phyloP scores from a whole-genome alignment of 2,113 vertebrate species.

The Perognathus longimembris region DNA sequence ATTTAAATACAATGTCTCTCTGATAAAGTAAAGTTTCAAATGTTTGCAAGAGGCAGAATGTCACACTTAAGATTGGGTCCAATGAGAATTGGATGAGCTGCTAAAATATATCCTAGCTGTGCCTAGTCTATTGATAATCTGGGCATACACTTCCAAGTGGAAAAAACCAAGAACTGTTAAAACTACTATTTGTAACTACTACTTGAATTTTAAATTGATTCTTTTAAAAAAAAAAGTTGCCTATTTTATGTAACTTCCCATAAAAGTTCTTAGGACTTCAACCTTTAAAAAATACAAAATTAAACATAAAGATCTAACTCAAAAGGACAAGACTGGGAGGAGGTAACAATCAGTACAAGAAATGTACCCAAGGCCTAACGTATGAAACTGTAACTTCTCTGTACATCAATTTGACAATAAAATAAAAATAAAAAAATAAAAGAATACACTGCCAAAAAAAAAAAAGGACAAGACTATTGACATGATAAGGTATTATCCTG shows the following conservation, averaged over 20 bases:
- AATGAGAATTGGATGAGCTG: neutral
- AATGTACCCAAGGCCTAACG: too few relatives aligned
- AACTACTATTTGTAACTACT: neutral
- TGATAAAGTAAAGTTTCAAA: conserved; percentile 28
- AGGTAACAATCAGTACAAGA: too few relatives aligned
- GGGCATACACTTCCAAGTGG: neutral
- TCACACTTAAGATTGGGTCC: conserved; percentile 2
- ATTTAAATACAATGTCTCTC: conserved; percentile 27
- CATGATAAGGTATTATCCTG: neutral
- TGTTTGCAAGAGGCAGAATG: neutral
- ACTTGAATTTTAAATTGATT: conserved; percentile 41
- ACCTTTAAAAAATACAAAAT: conserved; percentile 47
- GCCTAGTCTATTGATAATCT: neutral
- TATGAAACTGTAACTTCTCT: too few relatives aligned
- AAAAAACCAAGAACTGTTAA: neutral
- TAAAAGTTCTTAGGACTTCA: conserved; percentile 18
- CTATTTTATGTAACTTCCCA: conserved; percentile 36
- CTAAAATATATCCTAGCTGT: neutral
- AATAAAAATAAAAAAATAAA: too few relatives aligned
- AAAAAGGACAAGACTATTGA: neutral
- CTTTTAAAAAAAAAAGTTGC: too few relatives aligned
- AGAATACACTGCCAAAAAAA: too few relatives aligned
- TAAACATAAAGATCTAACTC: conserved; percentile 43
- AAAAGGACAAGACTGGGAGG: neutral
- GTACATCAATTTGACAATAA: too few relatives aligned